Evolutionary conservation across 2,888 invertebrate species (phyloP).

Genomic region (Cheilosia vulpina): DNA sequence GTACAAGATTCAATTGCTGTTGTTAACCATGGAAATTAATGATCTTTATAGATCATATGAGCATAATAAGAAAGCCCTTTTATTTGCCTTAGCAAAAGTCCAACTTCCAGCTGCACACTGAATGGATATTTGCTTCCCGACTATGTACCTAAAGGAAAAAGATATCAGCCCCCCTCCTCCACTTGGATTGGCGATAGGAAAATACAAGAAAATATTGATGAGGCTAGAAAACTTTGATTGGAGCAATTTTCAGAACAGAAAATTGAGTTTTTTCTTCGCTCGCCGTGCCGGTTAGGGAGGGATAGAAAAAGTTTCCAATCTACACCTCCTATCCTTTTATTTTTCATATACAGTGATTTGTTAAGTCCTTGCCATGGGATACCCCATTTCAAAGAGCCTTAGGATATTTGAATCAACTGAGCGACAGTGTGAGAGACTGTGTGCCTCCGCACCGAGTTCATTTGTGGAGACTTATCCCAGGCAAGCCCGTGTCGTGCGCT

Average conservation of each 20-base stretch:
- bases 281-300: background rate
- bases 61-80: too few species aligned
- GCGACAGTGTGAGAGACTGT: background rate
- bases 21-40: too few species aligned
- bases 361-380: constrained; percentile 54
- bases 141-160: background rate
- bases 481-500: constrained; percentile 18
- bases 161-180: background rate
- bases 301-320: constrained; percentile 61
- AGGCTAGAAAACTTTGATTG: constrained; percentile 75
- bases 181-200: constrained; percentile 35
- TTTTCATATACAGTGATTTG: constrained; percentile 62
- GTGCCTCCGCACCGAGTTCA: constrained; percentile 39
- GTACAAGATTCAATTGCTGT: too few species aligned
- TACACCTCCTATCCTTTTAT: constrained; percentile 53
- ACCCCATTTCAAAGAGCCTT: constrained; percentile 34
- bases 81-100: too few species aligned
- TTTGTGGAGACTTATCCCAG: constrained; percentile 49
- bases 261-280: constrained; percentile 69
- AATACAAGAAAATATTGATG: constrained; percentile 75
- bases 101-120: too few species aligned
- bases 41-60: too few species aligned
- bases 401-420: constrained; percentile 44
- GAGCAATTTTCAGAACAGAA: constrained; percentile 70
- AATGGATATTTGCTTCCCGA: background rate